Evolutionary conservation across 1,140 invertebrate species (phyloP), one percentile per base, ranked within the genome.

Genomic region (Goniozus legneri): DNA sequence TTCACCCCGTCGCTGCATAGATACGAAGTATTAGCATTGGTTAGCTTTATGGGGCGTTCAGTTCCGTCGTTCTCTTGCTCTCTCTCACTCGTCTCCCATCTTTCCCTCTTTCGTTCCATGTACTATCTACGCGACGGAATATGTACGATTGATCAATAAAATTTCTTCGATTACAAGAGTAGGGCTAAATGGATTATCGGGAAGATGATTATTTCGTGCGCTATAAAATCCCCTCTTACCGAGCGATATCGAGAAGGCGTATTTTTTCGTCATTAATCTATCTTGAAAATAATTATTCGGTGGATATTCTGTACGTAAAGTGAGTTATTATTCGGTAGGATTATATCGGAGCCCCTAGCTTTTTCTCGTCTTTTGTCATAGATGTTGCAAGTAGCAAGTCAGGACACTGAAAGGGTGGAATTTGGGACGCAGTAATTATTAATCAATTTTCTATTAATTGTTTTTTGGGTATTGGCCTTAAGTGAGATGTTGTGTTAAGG

Each of bases 41-140:
- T 76, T 76, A 76, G 72, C 70, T 76, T 76, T 76, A 75, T 76
- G 71, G 70, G 65, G 69, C 73, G 70, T 74, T 75, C 73, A 76
- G 64, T 76, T 76, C 73, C 73, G 69, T 61, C 54, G 61, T 58
- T 60, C 60, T 60, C 50, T 61, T 51, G 50, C 42, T 33, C 20
- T 43, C 34, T 35, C 44, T 47, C 37, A 51, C 34, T 55, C 50
- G n/a, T 45, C 16, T 40, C 52, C 37, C 20, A 37, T 35, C 32
- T 27, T 36, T 27, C 13, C 44, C n/a, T 21, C 14, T 21, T 45
- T 48, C 34, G 44, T 18, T 27, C 27, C 43, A 16, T 19, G 10
- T 39, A 10, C 12, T 45, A 19, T 19, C 38, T 16, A 18, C 22
- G 27, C 22, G 41, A 65, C n/a, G n/a, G n/a, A n/a, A n/a, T n/a